Conservation (phyloP, 92 coral and sea anemone species). For the Epizoanthus illoricatus region DNA sequence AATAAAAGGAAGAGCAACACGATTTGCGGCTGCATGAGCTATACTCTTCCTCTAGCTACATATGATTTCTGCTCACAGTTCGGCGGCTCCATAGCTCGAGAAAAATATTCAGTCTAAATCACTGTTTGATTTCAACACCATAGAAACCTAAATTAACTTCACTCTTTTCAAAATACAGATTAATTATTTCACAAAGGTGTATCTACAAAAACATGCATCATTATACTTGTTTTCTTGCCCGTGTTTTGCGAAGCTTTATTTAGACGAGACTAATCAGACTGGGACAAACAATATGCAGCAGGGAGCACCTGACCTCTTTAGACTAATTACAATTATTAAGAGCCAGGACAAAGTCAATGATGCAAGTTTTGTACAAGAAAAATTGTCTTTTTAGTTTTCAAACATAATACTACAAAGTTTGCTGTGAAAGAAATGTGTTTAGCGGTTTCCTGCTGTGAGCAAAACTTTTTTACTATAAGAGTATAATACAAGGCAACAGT, state of each 20-base stretch:
- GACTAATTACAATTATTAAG: neutral
- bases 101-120: neutral
- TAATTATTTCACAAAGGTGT: neutral
- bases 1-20: neutral
- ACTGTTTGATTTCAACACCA: neutral
- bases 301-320: constrained; percentile 7
- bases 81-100: neutral
- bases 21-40: neutral
- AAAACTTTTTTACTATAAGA: neutral
- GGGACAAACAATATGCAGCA: neutral
- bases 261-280: neutral
- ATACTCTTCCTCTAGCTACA: neutral
- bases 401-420: neutral
- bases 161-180: constrained; percentile 23
- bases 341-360: constrained; percentile 4
- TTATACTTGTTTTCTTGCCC: constrained; percentile 4
- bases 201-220: neutral
- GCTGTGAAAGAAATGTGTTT: neutral
- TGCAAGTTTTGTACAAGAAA: neutral
- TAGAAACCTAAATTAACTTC: neutral
- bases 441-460: constrained; percentile 16
- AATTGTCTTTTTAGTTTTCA: neutral
- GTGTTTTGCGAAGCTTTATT: constrained; percentile 6
- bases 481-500: neutral
- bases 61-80: neutral